A percentile compares a stretch with the other conserved stretches of the same genome.
These are phyloP conservation scores for Onychorhynchus coronatus DNA, from an alignment of 2,113 vertebrate species.

Conservation along the genomic window DNA sequence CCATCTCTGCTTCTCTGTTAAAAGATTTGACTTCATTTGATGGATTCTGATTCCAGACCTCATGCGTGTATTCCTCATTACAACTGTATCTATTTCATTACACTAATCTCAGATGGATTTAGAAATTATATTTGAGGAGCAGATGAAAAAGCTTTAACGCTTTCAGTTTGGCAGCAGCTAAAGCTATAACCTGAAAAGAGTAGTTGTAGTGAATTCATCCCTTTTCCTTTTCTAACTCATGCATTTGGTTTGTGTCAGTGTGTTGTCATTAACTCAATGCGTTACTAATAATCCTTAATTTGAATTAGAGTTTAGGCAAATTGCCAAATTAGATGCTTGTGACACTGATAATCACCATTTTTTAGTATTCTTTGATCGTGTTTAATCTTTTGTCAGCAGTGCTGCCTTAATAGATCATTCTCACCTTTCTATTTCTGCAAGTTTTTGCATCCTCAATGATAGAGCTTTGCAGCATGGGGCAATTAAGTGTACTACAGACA, in stretches of 20 bases:
- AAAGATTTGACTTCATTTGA: neutral
- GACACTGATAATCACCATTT: neutral
- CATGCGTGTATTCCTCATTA: neutral
- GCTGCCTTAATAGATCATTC: neutral
- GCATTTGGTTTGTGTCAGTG: neutral
- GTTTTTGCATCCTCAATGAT: neutral
- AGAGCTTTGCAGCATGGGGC: neutral
- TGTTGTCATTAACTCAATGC: neutral
- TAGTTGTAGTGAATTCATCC: neutral
- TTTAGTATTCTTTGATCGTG: neutral
- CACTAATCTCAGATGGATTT: neutral
- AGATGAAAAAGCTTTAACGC: constrained; percentile 12
- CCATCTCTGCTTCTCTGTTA: neutral
- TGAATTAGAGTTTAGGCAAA: neutral
- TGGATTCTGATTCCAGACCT: neutral
- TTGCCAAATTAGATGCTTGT: neutral
- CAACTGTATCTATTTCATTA: neutral
- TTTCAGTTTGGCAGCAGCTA: neutral
- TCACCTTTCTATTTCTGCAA: neutral
- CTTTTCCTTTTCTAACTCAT: neutral
- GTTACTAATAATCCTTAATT: neutral
- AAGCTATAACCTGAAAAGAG: neutral
- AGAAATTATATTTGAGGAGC: neutral
- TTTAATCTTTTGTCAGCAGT: neutral
- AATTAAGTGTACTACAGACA: neutral